Evolutionary conservation across 2,888 invertebrate species (phyloP).

Genomic region (Lamellibrachia satsuma): DNA sequence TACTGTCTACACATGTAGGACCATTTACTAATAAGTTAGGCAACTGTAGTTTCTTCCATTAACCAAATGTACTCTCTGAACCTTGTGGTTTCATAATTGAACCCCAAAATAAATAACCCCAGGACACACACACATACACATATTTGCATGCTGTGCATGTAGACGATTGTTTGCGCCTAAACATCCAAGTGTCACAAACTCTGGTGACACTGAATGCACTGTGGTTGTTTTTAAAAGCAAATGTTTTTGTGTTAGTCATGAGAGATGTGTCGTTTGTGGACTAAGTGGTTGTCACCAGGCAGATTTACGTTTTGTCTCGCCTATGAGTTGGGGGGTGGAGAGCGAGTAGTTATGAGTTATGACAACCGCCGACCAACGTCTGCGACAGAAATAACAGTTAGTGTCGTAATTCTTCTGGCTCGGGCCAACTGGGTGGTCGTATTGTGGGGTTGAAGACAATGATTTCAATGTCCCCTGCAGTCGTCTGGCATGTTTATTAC

Average conservation of each 20-base stretch:
- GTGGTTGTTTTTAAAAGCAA: background rate
- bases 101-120: background rate
- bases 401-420: background rate
- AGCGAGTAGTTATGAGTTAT: background rate
- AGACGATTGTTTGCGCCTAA: background rate
- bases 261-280: background rate
- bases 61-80: background rate
- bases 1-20: background rate
- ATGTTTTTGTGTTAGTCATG: background rate
- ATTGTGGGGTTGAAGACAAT: background rate
- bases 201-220: background rate
- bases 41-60: slow-evolving; percentile 7
- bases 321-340: background rate
- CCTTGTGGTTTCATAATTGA: slow-evolving; percentile 10
- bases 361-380: background rate
- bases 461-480: background rate
- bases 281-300: background rate
- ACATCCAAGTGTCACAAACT: background rate
- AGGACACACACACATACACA: background rate
- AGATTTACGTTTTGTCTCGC: background rate
- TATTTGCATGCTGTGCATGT: background rate
- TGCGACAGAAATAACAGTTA: background rate
- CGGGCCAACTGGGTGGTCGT: background rate
- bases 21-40: background rate
- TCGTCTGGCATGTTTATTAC: background rate